Evolutionary conservation across 2,113 vertebrate genomes (phyloP), one percentile per base, ranked within the genome.

Genomic region (Oreochromis niloticus): DNA sequence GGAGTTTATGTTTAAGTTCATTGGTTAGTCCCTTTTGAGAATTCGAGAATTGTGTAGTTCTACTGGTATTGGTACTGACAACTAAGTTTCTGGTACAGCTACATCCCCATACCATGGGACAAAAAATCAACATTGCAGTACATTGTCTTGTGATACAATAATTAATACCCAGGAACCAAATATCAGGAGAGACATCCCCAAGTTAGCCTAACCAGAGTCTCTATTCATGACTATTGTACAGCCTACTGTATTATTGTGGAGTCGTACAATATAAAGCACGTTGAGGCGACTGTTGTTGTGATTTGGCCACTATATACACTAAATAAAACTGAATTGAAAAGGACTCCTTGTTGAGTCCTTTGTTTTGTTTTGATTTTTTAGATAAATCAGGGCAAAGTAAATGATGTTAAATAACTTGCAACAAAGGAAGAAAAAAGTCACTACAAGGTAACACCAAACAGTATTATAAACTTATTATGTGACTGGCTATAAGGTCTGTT

Each of bases 401-500:
- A 75, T 48, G 4, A 75, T 32, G 41, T 75, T 75, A 48, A 75
- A 75, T 10, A 48, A 75, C 0, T 48, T 48, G 43, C 71, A 75
- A 27, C 4, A 30, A 48, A 75, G 14, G 48, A 66, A 19, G 41
- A 19, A 19, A 48, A 27, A 30, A 48, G 50, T 22, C 19, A 63
- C 79, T 46, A 75, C 30, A 84, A 84, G 36, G 46, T 68, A 84
- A 84, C 24, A 19, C 24, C 71, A 19, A 7, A 1, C n/a, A 57
- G 1, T 85, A 87, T 91, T 87, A 32, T 82, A 88, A 83, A 90
- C 63, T 0, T 68, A 86, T 68, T 63, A 52, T 56, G 27, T 82
- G 56, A 63, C 66, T 81, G 14, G 39, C 87, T 87, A 89, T 90
- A 80, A 66, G 41, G 55, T 54, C 22, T 88, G 85, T 88, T 85